Base-by-base conservation (phyloP, 2,797 vertebrate species). In the Choloepus didactylus region DNA sequence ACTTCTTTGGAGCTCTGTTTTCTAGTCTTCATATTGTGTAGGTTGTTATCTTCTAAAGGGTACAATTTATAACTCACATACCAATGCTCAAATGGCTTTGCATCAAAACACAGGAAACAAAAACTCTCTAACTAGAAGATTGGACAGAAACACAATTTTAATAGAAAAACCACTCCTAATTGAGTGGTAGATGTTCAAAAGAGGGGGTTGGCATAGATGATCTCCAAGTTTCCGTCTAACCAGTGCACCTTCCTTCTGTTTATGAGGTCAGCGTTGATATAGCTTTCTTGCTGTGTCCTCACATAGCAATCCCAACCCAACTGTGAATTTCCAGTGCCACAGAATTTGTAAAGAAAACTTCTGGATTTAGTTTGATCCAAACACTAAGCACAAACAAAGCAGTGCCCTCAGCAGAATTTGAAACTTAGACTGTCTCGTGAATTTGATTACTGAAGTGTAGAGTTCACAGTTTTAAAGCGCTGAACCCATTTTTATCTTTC, bases 21-120 rank as follows among this genome's bases (percentile, higher is more conserved):
- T 83, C 31, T 18, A 41, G 79, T 66, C 41, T 70, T 66, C 31
- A 49, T 23, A 15, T 4, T 38, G 23, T 81, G 11, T 4, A 35
- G 31, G 44, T 35, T 93, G 19, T 66, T 83, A 60, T 38, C 59
- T 60, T 59, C 38, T 44, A 59, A 87, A 73, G 41, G 60, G 87
- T 75, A 38, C 5, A 29, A 46, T 76, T 46, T 49, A 64, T 1
- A 25, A 18, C 23, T 77, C 46, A 29, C 25, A 12, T 41, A 60
- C 6, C 38, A 89, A 44, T 23, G 29, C 54, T 66, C 54, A 87
- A 85, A 60, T 21, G 31, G 9, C 49, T 35, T 77, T 54, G 14
- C 35, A 77, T 70, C 54, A 77, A 94, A 96, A 87, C 25, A 23
- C 44, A 49, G 54, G 44, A 82, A 95, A 56, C 9, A 75, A 96